Base-by-base conservation (phyloP, 2,113 vertebrate genomes). In the Dicaeum eximium region DNA sequence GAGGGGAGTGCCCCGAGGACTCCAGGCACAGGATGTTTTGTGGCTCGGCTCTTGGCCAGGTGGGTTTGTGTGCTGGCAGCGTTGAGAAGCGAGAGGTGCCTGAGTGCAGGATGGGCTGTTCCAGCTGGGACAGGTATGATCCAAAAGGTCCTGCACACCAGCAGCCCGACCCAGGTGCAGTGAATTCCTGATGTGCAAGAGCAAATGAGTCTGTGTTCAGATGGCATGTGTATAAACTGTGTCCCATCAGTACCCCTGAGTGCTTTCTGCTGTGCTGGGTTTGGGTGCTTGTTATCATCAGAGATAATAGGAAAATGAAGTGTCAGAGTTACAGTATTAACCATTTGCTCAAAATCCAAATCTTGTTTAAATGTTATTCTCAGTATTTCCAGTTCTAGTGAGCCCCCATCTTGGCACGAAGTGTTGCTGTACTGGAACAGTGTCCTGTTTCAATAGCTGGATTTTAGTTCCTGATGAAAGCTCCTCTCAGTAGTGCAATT, bases 21-120 rank as follows among this genome's bases (percentile, higher is more conserved):
- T 11, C 4, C 15, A 3, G 58, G 60, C 11, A 1, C 8, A 2
- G 56, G 23, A 11, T 31, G 35, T 12, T 10, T 22, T 3, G 44
- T 30, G 45, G 61, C 35, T 37, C 40, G 14, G 48, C 20, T 5
- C 23, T 18, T 11, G 64, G 37, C 11, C 1, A 3, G 48, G 33
- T 54, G 67, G 7, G 19, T 56, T 74, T 62, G 78, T 47, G 42
- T 10, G 3, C 28, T 13, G 80, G 6, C 23, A 7, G 62, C 1
- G 6, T 2, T 44, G 57, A 67, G 65, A 7, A 72, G 35, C 3
- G 3, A 0, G 0, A 4, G 28, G 40, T 50, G 20, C 16, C 15
- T 2, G 15, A 1, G 9, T 42, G 44, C n/a, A 2, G 51, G 47
- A 1, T 37, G 65, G 33, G 48, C 48, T 75, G 13, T 62, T 53